Conservation (phyloP, 2,797 vertebrate genomes). For the Nyctibius grandis region DNA sequence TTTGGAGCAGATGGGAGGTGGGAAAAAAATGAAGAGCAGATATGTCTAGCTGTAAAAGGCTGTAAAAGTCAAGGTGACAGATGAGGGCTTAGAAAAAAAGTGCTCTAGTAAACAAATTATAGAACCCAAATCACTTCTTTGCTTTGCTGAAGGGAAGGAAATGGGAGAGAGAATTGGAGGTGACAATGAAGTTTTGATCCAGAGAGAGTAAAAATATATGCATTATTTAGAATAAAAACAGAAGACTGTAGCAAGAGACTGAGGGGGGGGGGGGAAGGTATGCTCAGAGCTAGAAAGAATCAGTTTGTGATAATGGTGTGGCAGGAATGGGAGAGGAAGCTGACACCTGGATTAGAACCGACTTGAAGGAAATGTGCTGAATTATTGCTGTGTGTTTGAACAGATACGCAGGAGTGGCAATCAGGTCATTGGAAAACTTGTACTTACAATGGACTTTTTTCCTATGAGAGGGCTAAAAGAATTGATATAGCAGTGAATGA, state of each 20-base stretch:
- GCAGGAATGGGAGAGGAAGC: neutral
- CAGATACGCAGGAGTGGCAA: neutral
- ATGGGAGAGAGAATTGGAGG: neutral
- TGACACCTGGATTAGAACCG: neutral
- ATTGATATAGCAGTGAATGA: neutral
- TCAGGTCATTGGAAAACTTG: neutral
- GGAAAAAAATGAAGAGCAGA: neutral
- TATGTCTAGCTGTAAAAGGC: neutral
- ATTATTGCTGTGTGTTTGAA: neutral
- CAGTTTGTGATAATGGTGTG: neutral
- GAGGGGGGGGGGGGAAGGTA: neutral
- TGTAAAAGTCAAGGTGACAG: neutral
- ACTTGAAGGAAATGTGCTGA: neutral
- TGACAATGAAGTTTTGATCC: neutral
- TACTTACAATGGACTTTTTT: neutral
- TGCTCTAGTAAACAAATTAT: neutral
- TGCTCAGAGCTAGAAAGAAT: neutral
- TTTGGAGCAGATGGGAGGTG: neutral
- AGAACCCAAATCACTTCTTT: neutral
- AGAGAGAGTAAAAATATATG: neutral
- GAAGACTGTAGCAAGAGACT: neutral
- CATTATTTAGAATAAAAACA: neutral
- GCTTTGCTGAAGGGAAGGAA: neutral
- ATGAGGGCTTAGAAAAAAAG: neutral
- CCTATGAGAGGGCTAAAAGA: neutral